A percentile compares a stretch with the other conserved stretches of the same genome.
phyloP scores from a whole-genome alignment of 2,888 invertebrate species.

The Synanthedon formicaeformis region DNA sequence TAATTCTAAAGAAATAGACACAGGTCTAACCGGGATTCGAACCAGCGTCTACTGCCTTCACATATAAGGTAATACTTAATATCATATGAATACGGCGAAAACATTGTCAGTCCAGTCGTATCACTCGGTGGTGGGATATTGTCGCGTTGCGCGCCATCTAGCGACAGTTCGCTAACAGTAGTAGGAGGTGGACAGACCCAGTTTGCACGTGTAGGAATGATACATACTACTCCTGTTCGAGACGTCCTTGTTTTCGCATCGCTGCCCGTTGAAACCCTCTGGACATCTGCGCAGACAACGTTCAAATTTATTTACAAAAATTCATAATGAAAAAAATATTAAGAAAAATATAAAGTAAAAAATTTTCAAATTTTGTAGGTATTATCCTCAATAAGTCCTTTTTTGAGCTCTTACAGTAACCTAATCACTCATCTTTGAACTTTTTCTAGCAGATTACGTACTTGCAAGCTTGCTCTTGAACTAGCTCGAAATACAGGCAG shows the following conservation, averaged over 20 bases:
- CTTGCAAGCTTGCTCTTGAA: slow-evolving; percentile 88
- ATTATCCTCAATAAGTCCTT: too few species aligned
- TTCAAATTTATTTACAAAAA: background rate
- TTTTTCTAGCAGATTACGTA: slow-evolving; percentile 62
- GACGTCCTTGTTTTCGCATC: slow-evolving; percentile 85
- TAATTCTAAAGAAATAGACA: too few species aligned
- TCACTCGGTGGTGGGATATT: slow-evolving; percentile 6
- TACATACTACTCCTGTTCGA: slow-evolving; percentile 82
- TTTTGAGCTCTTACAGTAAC: too few species aligned
- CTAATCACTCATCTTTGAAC: too few species aligned
- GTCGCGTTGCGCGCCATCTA: slow-evolving; percentile 51
- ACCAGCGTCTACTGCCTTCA: too few species aligned
- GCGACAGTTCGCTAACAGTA: slow-evolving; percentile 74
- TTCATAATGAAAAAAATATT: background rate
- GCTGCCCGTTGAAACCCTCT: slow-evolving; percentile 82
- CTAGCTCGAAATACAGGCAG: slow-evolving; percentile 83
- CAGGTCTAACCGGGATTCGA: too few species aligned
- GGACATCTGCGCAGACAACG: slow-evolving; percentile 73
- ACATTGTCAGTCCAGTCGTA: too few species aligned
- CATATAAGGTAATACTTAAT: too few species aligned
- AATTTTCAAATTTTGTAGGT: background rate
- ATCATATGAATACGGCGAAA: too few species aligned
- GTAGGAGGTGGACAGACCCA: slow-evolving; percentile 82
- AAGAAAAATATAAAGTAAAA: background rate
- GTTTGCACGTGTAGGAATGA: slow-evolving; percentile 82